Percentiles rank a stretch among this genome's conserved stretches.
Conservation (phyloP, 2,797 vertebrate species). For the Anguilla pacifica region DNA sequence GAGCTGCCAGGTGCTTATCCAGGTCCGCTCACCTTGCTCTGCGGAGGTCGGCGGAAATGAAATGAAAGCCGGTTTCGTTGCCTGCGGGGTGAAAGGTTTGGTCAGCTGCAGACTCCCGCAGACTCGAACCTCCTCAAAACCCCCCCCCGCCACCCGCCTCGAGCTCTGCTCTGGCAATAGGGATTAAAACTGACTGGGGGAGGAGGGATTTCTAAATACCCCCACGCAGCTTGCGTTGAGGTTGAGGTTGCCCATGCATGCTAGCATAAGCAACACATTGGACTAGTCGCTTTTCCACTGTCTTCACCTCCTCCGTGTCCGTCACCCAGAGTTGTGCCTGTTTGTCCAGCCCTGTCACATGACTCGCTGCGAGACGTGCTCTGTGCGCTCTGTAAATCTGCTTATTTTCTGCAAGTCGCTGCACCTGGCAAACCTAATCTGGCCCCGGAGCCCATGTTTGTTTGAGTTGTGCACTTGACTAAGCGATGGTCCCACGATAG, state of each 20-base stretch:
- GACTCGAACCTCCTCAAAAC: not conserved
- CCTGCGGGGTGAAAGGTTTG: constrained; percentile 18
- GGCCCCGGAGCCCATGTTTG: not conserved
- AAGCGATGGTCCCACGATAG: not conserved
- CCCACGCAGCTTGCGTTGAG: no score
- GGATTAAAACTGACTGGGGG: not conserved
- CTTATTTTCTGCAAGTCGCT: constrained; percentile 3
- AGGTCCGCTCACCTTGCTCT: not conserved
- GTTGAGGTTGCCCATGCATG: not conserved
- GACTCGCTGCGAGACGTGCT: not conserved
- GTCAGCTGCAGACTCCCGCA: constrained; percentile 8
- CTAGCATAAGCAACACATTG: not conserved
- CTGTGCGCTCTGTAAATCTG: not conserved
- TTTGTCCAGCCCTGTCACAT: not conserved
- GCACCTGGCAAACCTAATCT: constrained; percentile 1
- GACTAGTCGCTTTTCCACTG: not conserved
- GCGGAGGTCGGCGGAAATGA: not conserved
- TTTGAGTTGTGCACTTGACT: not conserved
- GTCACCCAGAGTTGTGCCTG: not conserved
- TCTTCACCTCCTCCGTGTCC: not conserved
- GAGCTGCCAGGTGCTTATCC: not conserved
- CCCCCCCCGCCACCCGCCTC: not conserved
- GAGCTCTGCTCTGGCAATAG: not conserved
- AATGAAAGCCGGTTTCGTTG: constrained; percentile 9
- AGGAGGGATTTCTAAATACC: not conserved